Percentiles rank a stretch among this genome's conserved stretches.
Conservation (phyloP, 1,140 invertebrate genomes). For the Plodia interpunctella region DNA sequence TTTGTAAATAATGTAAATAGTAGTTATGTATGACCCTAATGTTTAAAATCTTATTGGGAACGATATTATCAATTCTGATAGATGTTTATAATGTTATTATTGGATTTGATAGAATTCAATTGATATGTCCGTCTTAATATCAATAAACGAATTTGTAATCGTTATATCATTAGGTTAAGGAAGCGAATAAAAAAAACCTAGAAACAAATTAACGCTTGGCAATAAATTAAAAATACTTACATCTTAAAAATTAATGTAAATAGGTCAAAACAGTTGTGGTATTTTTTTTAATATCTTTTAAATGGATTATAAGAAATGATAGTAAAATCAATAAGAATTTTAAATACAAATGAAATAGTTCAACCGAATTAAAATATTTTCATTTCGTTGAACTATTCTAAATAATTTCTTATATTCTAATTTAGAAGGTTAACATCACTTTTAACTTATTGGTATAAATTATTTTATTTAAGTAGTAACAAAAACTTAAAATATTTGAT, state of each 20-base stretch:
- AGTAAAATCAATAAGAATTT: too few relatives aligned
- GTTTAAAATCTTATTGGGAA: constrained; percentile 18
- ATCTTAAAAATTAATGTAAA: constrained; percentile 27
- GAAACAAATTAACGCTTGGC: constrained; percentile 67
- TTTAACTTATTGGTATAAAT: not conserved
- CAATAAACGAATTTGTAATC: constrained; percentile 69
- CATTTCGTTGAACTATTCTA: too few relatives aligned
- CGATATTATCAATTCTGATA: constrained; percentile 40
- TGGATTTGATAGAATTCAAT: constrained; percentile 66
- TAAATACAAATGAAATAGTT: too few relatives aligned
- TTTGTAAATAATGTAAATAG: constrained; percentile 58
- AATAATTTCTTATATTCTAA: too few relatives aligned
- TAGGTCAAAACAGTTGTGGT: constrained; percentile 19
- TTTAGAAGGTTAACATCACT: too few relatives aligned
- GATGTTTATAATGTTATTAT: constrained; percentile 53
- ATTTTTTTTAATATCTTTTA: not conserved
- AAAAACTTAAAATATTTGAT: not conserved
- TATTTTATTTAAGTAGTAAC: constrained; percentile 5
- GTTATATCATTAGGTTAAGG: constrained; percentile 71
- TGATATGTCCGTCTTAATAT: constrained; percentile 67
- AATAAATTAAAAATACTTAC: constrained; percentile 63
- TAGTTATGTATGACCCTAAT: constrained; percentile 24
- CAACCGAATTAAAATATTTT: too few relatives aligned
- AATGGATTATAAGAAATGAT: not conserved
- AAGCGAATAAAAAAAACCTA: constrained; percentile 29